Conservation (phyloP, 2,797 vertebrate species). For the Notamacropus eugenii region DNA sequence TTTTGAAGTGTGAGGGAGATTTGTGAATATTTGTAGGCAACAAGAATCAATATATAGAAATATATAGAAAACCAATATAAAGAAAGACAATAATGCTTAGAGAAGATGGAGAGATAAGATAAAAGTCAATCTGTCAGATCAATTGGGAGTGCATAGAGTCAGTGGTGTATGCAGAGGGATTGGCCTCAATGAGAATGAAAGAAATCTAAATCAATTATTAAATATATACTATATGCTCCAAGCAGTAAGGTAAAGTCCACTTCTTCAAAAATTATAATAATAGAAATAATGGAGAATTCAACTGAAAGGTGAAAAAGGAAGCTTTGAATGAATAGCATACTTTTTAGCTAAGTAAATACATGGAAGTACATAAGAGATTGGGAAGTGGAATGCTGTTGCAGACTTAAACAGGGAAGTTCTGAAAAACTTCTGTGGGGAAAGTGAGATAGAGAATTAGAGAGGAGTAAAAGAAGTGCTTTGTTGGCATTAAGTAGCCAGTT, state of each 20-base stretch:
- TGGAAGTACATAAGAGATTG: not conserved
- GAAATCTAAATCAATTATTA: not conserved
- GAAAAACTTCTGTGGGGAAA: not conserved
- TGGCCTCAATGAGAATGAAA: not conserved
- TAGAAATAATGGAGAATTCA: not conserved
- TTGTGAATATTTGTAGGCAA: not conserved
- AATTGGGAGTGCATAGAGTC: not conserved
- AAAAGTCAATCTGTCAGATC: not conserved
- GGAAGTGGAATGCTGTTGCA: not conserved
- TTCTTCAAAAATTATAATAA: not conserved
- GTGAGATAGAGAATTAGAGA: not conserved
- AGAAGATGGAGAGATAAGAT: not conserved
- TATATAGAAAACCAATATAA: not conserved
- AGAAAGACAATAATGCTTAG: not conserved
- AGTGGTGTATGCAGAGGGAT: not conserved
- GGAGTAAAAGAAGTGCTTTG: not conserved
- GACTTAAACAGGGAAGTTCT: not conserved
- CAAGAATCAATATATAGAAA: not conserved
- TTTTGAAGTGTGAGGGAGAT: too few relatives aligned
- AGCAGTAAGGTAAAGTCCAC: not conserved
- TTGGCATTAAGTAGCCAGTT: not conserved
- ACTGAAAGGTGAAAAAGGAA: not conserved
- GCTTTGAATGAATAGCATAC: not conserved
- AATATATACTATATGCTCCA: not conserved
- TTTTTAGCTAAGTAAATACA: not conserved